These are phyloP conservation scores for Thalassarche chlororhynchos DNA, from an alignment of 2,113 vertebrate species.

Conservation along the genomic window DNA sequence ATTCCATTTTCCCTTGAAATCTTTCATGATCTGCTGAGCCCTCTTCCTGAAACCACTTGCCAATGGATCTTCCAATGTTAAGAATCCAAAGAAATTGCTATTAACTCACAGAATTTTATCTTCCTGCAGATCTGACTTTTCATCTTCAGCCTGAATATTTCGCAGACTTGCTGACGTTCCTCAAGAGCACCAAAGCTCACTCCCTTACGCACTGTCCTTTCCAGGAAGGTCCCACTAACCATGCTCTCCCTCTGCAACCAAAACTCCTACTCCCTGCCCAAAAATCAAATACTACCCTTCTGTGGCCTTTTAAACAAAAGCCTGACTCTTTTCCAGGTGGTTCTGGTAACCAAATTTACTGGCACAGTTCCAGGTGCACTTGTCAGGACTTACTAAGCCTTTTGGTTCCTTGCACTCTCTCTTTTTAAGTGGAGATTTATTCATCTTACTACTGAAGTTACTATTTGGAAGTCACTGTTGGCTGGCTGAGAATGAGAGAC, in stretches of 20 bases:
- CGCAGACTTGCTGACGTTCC: neutral
- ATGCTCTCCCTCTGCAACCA: neutral
- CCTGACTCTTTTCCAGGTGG: neutral
- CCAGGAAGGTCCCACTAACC: neutral
- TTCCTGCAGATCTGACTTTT: neutral
- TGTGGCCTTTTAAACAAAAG: neutral
- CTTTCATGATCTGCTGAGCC: neutral
- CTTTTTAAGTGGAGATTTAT: neutral
- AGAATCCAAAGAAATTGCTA: neutral
- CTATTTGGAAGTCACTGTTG: neutral
- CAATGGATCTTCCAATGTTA: neutral
- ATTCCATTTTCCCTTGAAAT: neutral
- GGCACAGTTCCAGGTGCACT: neutral
- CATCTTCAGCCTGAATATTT: neutral
- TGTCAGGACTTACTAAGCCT: neutral
- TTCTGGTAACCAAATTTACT: neutral
- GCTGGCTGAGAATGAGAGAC: neutral
- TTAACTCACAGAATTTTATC: neutral
- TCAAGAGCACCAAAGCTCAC: neutral
- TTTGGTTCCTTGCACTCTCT: neutral
- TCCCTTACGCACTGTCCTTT: neutral
- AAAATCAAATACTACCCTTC: rapidly evolving
- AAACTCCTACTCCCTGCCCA: neutral
- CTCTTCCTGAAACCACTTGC: neutral
- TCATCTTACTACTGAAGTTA: neutral